phyloP scores from a whole-genome alignment of 2,888 invertebrate genomes.

The Lasioglossum marginatum region DNA sequence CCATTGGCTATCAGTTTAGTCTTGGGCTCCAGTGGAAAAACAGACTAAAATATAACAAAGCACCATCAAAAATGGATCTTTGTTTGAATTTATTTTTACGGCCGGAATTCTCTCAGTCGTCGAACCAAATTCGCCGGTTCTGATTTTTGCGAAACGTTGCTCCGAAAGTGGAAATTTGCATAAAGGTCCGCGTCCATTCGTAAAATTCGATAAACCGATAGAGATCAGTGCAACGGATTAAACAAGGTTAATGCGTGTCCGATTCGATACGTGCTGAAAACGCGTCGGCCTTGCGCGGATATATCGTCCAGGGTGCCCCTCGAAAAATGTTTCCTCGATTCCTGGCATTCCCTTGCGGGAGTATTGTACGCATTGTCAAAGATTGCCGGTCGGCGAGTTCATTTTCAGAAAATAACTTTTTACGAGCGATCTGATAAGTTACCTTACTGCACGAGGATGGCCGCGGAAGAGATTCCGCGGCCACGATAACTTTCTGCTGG shows the following conservation, averaged over 20 bases:
- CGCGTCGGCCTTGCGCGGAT: conserved; percentile 6
- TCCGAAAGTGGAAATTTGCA: neutral
- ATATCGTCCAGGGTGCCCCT: conserved; percentile 14
- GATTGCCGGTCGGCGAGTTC: conserved; percentile 61
- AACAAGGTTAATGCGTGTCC: neutral
- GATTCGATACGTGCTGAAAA: neutral
- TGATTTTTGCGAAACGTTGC: neutral
- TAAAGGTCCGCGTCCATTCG: neutral
- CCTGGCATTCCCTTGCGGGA: conserved; percentile 31
- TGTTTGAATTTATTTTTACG: neutral
- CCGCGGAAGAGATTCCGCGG: conserved; percentile 61
- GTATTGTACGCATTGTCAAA: conserved; percentile 61
- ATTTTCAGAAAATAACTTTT: conserved; percentile 78
- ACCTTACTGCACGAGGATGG: conserved; percentile 46
- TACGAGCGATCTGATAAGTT: conserved; percentile 75
- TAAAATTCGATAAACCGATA: neutral
- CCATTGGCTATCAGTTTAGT: neutral
- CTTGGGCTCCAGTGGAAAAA: neutral
- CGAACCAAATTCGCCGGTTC: neutral
- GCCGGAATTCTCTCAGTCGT: neutral
- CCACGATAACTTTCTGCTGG: conserved; percentile 66
- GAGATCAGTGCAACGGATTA: neutral
- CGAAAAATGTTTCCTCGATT: neutral
- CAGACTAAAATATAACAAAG: too few species aligned
- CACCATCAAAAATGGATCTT: neutral